Percentiles rank a stretch among this genome's conserved stretches.
These are phyloP conservation scores for Magallana nippona DNA, from an alignment of 2,888 invertebrate species.

Conservation along the genomic window DNA sequence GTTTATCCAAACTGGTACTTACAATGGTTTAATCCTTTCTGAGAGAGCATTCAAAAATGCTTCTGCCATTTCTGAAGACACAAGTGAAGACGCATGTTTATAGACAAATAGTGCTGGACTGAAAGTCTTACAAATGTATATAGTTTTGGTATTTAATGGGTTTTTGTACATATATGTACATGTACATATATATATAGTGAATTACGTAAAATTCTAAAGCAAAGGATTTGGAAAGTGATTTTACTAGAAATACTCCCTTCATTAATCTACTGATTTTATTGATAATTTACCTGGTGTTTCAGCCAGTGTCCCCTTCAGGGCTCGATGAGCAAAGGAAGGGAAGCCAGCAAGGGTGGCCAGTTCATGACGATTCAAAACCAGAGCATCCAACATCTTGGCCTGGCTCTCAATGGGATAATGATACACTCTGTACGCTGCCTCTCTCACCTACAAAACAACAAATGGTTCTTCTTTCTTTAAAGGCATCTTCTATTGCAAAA, in stretches of 20 bases:
- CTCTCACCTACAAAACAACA: slow-evolving; percentile 82
- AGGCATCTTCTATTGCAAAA: too few species aligned
- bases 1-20: slow-evolving; percentile 38
- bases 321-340: slow-evolving; percentile 91
- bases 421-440: slow-evolving; percentile 93
- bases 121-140: too few species aligned
- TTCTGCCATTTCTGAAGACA: slow-evolving; percentile 84
- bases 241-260: too few species aligned
- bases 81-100: not conserved
- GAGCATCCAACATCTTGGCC: slow-evolving; percentile 86
- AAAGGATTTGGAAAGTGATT: too few species aligned
- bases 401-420: slow-evolving; percentile 89
- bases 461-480: too few species aligned
- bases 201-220: too few species aligned
- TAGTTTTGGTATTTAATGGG: too few species aligned
- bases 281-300: slow-evolving; percentile 84
- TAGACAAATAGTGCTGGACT: too few species aligned
- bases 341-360: slow-evolving; percentile 95
- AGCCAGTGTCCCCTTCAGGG: slow-evolving; percentile 92
- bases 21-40: slow-evolving; percentile 83
- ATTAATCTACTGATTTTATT: too few species aligned
- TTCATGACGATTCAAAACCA: slow-evolving; percentile 88
- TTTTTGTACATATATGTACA: too few species aligned
- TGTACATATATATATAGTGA: too few species aligned
- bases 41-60: slow-evolving; percentile 90